A percentile compares a stretch with the other conserved stretches of the same genome.
These are phyloP conservation scores for Poecile montanus DNA, from an alignment of 2,797 vertebrate genomes.

Conservation along the genomic window DNA sequence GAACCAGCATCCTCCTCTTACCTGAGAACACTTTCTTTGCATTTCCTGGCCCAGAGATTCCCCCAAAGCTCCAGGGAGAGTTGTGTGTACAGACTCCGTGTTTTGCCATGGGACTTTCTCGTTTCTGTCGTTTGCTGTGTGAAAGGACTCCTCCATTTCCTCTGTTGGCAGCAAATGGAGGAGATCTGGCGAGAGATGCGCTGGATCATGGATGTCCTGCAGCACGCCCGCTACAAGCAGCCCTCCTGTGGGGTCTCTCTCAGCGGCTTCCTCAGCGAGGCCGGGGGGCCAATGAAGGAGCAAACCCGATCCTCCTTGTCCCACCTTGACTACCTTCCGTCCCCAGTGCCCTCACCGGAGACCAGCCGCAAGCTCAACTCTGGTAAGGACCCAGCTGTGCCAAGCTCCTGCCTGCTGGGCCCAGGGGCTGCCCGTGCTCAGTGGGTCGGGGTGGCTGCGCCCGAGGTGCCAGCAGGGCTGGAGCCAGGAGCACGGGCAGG, in stretches of 20 bases:
- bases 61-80: background rate
- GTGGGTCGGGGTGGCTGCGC: rapidly evolving
- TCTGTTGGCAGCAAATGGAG: slow-evolving; percentile 86
- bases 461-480: rapidly evolving
- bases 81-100: background rate
- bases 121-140: background rate
- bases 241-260: slow-evolving; percentile 84
- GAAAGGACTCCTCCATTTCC: background rate
- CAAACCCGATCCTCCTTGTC: slow-evolving; percentile 79
- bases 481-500: rapidly evolving
- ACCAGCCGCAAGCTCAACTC: slow-evolving; percentile 80
- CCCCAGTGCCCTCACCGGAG: slow-evolving; percentile 85
- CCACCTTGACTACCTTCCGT: slow-evolving; percentile 86
- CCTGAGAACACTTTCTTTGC: background rate
- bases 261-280: slow-evolving; percentile 83
- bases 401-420: background rate
- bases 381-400: slow-evolving; percentile 64
- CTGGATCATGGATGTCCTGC: slow-evolving; percentile 92
- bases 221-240: slow-evolving; percentile 91
- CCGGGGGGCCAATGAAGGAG: slow-evolving; percentile 74
- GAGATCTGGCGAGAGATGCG: slow-evolving; percentile 92
- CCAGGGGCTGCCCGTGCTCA: rapidly evolving
- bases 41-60: background rate
- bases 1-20: background rate
- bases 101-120: background rate